A percentile compares a stretch with the other conserved stretches of the same genome.
These are phyloP conservation scores for Oscheius sp. DNA, from an alignment of 2,888 invertebrate genomes.

Conservation along the genomic window DNA sequence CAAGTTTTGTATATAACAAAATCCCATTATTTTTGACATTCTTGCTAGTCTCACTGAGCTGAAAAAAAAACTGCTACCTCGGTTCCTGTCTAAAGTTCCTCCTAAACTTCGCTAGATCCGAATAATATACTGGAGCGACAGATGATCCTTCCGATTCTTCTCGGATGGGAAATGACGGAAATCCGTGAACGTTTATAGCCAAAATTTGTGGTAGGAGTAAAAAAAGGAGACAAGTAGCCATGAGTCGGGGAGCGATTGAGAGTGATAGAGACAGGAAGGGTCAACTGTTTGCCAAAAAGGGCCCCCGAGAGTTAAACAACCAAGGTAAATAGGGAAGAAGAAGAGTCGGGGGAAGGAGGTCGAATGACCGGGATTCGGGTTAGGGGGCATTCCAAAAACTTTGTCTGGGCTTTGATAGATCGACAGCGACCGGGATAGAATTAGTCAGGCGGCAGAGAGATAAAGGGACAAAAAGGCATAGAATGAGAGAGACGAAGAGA, in stretches of 20 bases:
- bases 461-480: background rate
- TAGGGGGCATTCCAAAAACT: too few relatives aligned
- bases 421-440: too few relatives aligned
- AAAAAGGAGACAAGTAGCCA: slow-evolving; percentile 25
- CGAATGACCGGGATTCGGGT: slow-evolving; percentile 14
- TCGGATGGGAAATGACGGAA: slow-evolving; percentile 6
- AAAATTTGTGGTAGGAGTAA: background rate
- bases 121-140: slow-evolving; percentile 16
- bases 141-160: background rate
- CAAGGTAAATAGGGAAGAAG: slow-evolving; percentile 25
- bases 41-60: too few relatives aligned
- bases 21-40: too few relatives aligned
- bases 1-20: too few relatives aligned
- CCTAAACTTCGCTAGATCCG: slow-evolving; percentile 19
- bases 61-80: slow-evolving; percentile 1
- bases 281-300: slow-evolving; percentile 25
- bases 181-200: background rate
- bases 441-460: background rate
- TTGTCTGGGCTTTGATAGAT: too few relatives aligned
- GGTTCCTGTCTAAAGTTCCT: background rate
- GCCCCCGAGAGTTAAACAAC: slow-evolving; percentile 30
- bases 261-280: slow-evolving; percentile 15
- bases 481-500: background rate
- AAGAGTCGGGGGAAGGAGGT: slow-evolving; percentile 22
- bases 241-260: slow-evolving; percentile 16